phyloP scores from a whole-genome alignment of 30 jellyfish, hydroid and myxozoan species.

The Turritopsis rubra region DNA sequence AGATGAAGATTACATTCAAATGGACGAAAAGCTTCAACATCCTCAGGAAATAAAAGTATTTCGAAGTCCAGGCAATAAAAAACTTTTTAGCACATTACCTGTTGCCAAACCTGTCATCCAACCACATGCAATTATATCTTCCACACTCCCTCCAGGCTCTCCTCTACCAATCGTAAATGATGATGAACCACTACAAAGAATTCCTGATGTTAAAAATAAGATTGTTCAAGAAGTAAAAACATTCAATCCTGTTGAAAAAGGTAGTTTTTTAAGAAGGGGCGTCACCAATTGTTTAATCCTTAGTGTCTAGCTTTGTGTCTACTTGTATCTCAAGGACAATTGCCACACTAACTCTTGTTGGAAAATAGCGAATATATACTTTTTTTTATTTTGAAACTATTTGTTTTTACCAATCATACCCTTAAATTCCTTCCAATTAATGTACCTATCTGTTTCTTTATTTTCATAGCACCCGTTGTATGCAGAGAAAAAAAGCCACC shows the following conservation, averaged over 20 bases:
- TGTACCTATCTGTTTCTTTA: too few relatives aligned
- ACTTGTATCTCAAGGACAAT: too few relatives aligned
- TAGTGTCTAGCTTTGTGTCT: too few relatives aligned
- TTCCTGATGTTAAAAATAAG: neutral
- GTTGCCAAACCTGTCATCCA: neutral
- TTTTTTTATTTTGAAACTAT: too few relatives aligned
- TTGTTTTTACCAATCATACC: too few relatives aligned
- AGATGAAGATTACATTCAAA: neutral
- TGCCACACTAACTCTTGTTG: too few relatives aligned
- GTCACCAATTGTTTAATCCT: too few relatives aligned
- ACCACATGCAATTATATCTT: neutral
- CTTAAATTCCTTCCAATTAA: too few relatives aligned
- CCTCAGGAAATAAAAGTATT: neutral
- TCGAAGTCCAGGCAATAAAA: neutral
- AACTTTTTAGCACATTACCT: neutral
- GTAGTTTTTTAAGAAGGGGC: too few relatives aligned
- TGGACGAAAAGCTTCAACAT: neutral
- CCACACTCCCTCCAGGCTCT: neutral
- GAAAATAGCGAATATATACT: too few relatives aligned
- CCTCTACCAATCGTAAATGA: neutral
- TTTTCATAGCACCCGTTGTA: slow-evolving; percentile 14
- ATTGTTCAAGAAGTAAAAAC: neutral
- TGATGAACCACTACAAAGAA: neutral
- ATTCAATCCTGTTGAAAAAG: neutral
- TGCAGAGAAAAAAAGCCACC: slow-evolving; percentile 16